These are phyloP conservation scores for Oophaga pumilio DNA, from an alignment of 2,113 vertebrate species.

Conservation along the genomic window DNA sequence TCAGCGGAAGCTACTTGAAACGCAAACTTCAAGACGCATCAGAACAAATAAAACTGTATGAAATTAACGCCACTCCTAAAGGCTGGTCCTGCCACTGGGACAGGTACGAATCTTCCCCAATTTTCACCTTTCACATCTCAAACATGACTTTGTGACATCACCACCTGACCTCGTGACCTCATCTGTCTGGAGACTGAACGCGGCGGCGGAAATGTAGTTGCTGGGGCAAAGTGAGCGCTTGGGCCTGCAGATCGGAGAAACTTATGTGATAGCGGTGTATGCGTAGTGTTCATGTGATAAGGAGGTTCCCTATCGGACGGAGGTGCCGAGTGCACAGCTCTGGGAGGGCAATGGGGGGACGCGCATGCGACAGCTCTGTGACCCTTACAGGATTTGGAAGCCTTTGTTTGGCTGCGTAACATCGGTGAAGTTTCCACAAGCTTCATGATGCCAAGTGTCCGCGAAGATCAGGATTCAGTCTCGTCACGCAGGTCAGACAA, in stretches of 20 bases:
- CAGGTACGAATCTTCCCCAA: slow-evolving; percentile 99
- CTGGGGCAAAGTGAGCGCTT: slow-evolving; percentile 71
- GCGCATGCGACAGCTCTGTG: slow-evolving; percentile 94
- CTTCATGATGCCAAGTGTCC: slow-evolving; percentile 79
- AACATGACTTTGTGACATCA: slow-evolving; percentile 83
- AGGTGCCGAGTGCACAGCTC: slow-evolving; percentile 74
- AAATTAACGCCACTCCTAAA: slow-evolving; percentile 99
- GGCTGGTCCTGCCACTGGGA: slow-evolving; percentile 99
- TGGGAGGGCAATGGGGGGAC: slow-evolving; percentile 87
- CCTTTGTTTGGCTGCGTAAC: slow-evolving; percentile 78
- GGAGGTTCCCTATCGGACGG: slow-evolving; percentile 76
- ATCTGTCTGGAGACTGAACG: slow-evolving; percentile 75
- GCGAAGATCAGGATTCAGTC: slow-evolving; percentile 91
- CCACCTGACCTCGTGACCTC: slow-evolving; percentile 75
- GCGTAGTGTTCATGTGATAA: slow-evolving; percentile 69
- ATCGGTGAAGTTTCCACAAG: slow-evolving; percentile 76
- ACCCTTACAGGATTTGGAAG: slow-evolving; percentile 96
- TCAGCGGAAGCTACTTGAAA: slow-evolving; percentile 97
- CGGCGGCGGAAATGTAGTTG: slow-evolving; percentile 72
- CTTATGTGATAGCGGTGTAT: slow-evolving; percentile 61
- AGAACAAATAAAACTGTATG: slow-evolving; percentile 99
- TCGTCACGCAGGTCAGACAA: slow-evolving; percentile 99
- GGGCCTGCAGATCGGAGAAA: slow-evolving; percentile 70
- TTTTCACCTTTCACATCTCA: slow-evolving; percentile 92
- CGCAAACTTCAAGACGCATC: slow-evolving; percentile 97